Base-by-base conservation (phyloP, 2,113 vertebrate genomes). In the Columba livia region DNA sequence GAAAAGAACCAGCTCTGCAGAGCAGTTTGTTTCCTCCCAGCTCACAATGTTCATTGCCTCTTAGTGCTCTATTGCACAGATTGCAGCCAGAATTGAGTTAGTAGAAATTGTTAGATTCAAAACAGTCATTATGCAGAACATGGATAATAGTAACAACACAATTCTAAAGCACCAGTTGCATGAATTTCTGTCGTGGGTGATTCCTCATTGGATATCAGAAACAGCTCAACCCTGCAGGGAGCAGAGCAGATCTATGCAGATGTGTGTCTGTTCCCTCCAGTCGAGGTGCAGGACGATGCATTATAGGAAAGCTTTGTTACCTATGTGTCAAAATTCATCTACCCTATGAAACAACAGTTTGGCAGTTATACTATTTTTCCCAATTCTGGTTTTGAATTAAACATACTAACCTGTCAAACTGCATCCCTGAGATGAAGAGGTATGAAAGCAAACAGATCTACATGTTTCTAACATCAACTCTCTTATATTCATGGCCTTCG, bases 321-420 rank as follows among this genome's bases (percentile, higher is more conserved):
- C 2, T 70, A 13, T 5, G 8, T 89, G 62, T 86, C 83, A 96
- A 57, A 81, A 81, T 70, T 79, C 73, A 95, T 70, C 61, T 8
- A 1, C 79, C 47, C 31, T 61, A 70, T 48, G 51, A 84, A 66
- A 90, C 51, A 79, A 82, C 42, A 80, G 17, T 65, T 90, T 93
- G 90, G 89, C 77, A 94, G 73, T 54, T 85, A 3, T 72, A 66
- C 79, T 75, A 87, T 94, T 92, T 90, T 84, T 58, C 36, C 42
- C 23, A 32, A 40, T 82, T 77, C 70, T 72, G 16, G 65, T 94
- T 81, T n/a, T 93, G 44, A 89, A 82, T 62, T 79, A 88, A 92
- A 95, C 93, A 57, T 61, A 70, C 79, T 65, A 72, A 38, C 57
- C 86, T 96, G 88, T 92, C 94, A 90, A 90, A 70, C 28, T 50